Conservation (phyloP, 35 echinoderm and acorn worm genomes). For the Stichopus chloronotus region DNA sequence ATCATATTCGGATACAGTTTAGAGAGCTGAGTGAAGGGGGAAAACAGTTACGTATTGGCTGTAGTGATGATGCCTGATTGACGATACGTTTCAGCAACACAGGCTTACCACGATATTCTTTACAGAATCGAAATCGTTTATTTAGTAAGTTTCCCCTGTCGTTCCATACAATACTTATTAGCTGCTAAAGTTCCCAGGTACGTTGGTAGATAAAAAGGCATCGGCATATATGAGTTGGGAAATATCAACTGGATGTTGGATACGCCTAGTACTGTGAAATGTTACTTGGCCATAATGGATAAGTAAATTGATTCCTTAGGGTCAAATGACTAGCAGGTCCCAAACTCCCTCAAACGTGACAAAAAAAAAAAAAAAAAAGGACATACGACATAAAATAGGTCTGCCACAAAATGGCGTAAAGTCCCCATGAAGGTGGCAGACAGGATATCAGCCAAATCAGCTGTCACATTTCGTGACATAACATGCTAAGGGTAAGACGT, state of each 20-base stretch:
- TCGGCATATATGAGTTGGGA: not conserved
- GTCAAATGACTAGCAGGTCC: not conserved
- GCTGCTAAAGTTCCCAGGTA: not conserved
- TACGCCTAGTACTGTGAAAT: not conserved
- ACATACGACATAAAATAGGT: too few relatives aligned
- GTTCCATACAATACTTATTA: not conserved
- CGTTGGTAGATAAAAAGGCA: too few relatives aligned
- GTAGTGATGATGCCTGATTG: not conserved
- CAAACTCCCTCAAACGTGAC: too few relatives aligned
- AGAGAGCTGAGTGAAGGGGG: constrained; percentile 25
- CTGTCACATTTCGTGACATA: too few relatives aligned
- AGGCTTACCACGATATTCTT: too few relatives aligned
- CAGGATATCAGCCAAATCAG: too few relatives aligned
- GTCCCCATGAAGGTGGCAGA: too few relatives aligned
- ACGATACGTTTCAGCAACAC: not conserved
- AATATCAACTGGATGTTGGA: not conserved
- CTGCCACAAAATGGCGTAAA: too few relatives aligned
- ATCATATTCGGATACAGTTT: constrained; percentile 73
- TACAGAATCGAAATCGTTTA: not conserved
- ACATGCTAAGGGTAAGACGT: too few relatives aligned
- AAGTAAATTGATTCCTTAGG: not conserved
- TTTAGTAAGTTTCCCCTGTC: not conserved
- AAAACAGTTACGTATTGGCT: not conserved
- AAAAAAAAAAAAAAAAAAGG: too few relatives aligned
- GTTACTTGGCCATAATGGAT: not conserved